These are phyloP conservation scores for Eulacestoma nigropectus DNA, from an alignment of 2,113 vertebrate genomes.

Conservation along the genomic window DNA sequence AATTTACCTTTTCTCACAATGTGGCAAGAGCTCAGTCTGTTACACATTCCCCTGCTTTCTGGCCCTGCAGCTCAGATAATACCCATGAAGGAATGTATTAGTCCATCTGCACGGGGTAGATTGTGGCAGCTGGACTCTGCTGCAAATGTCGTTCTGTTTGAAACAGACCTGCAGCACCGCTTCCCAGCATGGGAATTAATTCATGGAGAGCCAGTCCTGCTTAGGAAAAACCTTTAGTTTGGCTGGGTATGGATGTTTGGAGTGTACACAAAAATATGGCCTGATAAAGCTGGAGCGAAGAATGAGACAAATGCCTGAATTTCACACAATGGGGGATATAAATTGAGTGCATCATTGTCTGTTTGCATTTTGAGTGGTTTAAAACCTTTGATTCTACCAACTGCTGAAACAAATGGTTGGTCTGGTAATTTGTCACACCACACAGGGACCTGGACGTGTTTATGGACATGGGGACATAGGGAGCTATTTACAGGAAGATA, in stretches of 20 bases:
- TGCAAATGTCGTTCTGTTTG: not conserved
- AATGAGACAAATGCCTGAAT: not conserved
- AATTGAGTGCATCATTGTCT: not conserved
- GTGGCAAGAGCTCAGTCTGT: not conserved
- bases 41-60: not conserved
- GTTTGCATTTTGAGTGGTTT: not conserved
- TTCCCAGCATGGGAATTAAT: not conserved
- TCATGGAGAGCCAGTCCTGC: not conserved
- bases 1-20: conserved; percentile 57
- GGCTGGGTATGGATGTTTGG: not conserved
- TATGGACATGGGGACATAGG: not conserved
- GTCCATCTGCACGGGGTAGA: conserved; percentile 5
- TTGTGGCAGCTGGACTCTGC: not conserved
- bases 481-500: not conserved
- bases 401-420: not conserved
- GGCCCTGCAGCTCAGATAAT: not conserved
- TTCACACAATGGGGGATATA: not conserved
- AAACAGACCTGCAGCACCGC: not conserved
- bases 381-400: not conserved
- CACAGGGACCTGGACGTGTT: too few relatives aligned
- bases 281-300: not conserved
- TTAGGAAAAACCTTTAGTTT: not conserved
- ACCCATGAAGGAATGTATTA: conserved; percentile 3
- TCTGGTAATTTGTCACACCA: not conserved
- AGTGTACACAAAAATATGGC: not conserved